These are phyloP conservation scores for Euleptes europaea DNA, from an alignment of 2,113 vertebrate genomes.

Conservation along the genomic window DNA sequence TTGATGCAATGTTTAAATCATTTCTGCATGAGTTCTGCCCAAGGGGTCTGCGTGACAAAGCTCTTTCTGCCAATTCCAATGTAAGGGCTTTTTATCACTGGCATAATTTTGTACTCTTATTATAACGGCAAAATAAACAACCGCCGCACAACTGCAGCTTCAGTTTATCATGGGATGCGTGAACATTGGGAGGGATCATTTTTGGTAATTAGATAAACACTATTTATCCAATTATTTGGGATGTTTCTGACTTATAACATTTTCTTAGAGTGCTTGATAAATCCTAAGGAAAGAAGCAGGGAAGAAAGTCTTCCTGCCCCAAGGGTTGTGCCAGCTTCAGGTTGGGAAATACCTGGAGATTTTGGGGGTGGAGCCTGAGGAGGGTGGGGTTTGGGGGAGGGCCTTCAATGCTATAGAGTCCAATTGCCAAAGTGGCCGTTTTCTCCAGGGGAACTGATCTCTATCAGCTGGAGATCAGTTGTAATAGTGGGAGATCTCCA, in stretches of 20 bases:
- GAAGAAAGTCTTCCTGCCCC: neutral
- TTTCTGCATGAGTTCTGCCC: slow-evolving; percentile 17
- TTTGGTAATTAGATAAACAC: neutral
- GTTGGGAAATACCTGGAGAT: too few relatives aligned
- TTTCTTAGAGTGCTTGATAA: neutral
- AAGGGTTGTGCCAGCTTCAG: too few relatives aligned
- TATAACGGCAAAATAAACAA: slow-evolving; percentile 5
- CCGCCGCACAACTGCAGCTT: neutral
- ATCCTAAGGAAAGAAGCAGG: neutral
- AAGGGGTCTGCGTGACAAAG: neutral
- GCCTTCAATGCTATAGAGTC: too few relatives aligned
- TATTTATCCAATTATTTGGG: slow-evolving; percentile 12
- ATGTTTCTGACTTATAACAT: neutral
- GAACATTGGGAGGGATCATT: neutral
- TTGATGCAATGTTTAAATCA: slow-evolving; percentile 19
- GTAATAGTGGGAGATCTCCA: too few relatives aligned
- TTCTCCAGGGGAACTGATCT: too few relatives aligned
- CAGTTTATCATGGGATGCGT: neutral
- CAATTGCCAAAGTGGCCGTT: too few relatives aligned
- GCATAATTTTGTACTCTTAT: neutral
- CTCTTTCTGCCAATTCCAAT: neutral
- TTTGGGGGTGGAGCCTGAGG: too few relatives aligned
- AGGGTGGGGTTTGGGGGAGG: too few relatives aligned
- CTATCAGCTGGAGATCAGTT: too few relatives aligned
- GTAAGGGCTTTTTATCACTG: neutral